These are phyloP conservation scores for Emys orbicularis DNA, from an alignment of 2,797 vertebrate genomes.

Conservation along the genomic window DNA sequence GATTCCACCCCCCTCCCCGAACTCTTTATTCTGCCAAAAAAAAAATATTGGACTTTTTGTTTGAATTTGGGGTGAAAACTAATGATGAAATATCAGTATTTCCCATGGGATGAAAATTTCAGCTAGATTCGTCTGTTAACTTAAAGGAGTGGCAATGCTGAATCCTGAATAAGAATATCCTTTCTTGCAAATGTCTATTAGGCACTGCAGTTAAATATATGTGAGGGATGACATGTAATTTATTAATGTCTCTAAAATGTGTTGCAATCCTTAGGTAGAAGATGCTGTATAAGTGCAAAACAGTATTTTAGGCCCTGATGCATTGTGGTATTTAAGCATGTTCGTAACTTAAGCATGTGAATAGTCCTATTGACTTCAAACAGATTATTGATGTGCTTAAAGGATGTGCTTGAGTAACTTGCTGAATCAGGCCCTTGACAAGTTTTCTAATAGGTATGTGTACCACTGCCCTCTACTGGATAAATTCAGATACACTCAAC, in stretches of 20 bases:
- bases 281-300: neutral
- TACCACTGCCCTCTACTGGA: neutral
- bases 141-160: neutral
- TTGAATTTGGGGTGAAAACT: neutral
- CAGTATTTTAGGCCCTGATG: neutral
- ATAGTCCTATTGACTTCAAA: neutral
- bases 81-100: neutral
- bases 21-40: accelerated
- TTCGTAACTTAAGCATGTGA: neutral
- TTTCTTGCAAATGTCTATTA: neutral
- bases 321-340: neutral
- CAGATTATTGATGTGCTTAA: neutral
- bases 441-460: neutral
- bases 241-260: neutral
- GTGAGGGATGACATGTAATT: neutral
- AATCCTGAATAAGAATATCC: neutral
- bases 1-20: accelerated
- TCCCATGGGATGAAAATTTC: neutral
- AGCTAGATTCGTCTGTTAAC: neutral
- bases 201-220: neutral
- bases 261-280: accelerated
- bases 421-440: neutral
- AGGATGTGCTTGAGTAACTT: neutral
- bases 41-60: neutral
- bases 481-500: neutral